Evolutionary conservation across 1,140 invertebrate species (phyloP).

Genomic region (Antheraea pernyi): DNA sequence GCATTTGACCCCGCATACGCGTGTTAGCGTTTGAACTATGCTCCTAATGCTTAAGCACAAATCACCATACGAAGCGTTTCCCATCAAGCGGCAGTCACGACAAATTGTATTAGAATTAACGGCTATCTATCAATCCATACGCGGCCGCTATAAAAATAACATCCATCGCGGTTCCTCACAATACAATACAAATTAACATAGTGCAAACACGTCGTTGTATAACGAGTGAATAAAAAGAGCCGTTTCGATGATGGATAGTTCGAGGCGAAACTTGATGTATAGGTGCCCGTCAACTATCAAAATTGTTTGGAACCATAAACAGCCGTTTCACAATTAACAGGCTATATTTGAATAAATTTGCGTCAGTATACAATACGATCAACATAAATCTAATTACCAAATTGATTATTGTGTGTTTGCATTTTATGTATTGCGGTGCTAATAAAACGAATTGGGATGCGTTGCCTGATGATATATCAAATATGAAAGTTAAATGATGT

Average conservation of each 20-base stretch:
- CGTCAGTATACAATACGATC: conserved; percentile 58
- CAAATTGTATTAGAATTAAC: conserved; percentile 70
- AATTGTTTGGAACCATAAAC: conserved; percentile 53
- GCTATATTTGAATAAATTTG: conserved; percentile 70
- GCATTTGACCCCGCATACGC: conserved; percentile 65
- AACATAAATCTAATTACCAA: conserved; percentile 63
- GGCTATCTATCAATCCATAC: conserved; percentile 52
- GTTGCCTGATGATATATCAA: conserved; percentile 28
- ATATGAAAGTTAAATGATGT: conserved; percentile 38
- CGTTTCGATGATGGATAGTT: conserved; percentile 22
- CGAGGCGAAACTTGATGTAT: conserved; percentile 53
- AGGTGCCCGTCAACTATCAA: conserved; percentile 54
- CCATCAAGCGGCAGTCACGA: conserved; percentile 70
- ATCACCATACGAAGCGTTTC: conserved; percentile 62
- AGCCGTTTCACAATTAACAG: conserved; percentile 63
- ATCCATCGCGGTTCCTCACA: conserved; percentile 41
- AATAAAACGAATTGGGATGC: conserved; percentile 39
- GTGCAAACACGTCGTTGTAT: conserved; percentile 37
- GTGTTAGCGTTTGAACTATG: conserved; percentile 72
- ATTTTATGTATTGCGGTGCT: conserved; percentile 41
- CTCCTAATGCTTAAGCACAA: conserved; percentile 69
- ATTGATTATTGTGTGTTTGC: conserved; percentile 47
- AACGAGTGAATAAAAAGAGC: conserved; percentile 1
- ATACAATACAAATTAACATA: neutral
- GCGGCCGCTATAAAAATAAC: conserved; percentile 31